Conservation (phyloP, 1,140 invertebrate genomes). For the Zaprionus camerounensis region DNA sequence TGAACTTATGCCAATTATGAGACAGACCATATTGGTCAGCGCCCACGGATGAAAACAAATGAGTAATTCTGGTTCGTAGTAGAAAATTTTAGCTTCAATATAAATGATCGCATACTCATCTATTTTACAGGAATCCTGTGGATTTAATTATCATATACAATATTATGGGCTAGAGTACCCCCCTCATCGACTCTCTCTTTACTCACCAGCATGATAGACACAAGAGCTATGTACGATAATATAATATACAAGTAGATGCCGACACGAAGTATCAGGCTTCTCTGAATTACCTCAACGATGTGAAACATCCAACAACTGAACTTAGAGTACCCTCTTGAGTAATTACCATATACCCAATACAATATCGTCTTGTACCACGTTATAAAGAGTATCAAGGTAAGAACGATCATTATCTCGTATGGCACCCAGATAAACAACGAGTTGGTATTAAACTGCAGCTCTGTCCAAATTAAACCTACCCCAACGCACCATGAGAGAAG, state of each 20-base stretch:
- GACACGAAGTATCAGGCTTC: conserved; percentile 40
- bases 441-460: neutral
- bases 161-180: neutral
- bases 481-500: conserved; percentile 53
- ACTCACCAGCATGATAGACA: conserved; percentile 87
- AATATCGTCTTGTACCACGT: conserved; percentile 82
- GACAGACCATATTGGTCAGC: conserved; percentile 90
- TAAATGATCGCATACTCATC: conserved; percentile 15
- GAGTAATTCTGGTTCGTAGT: conserved; percentile 40
- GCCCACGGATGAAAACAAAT: conserved; percentile 88
- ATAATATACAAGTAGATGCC: conserved; percentile 71
- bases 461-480: conserved; percentile 29
- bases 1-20: conserved; percentile 91
- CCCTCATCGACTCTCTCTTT: too few relatives aligned
- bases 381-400: conserved; percentile 71
- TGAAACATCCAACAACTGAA: conserved; percentile 86
- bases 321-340: conserved; percentile 83
- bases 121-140: conserved; percentile 40
- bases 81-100: conserved; percentile 52
- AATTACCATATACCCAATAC: conserved; percentile 85
- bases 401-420: conserved; percentile 10
- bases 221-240: conserved; percentile 86
- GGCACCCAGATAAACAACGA: neutral
- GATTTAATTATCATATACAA: too few relatives aligned
- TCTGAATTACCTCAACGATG: conserved; percentile 34